Percentiles rank a stretch among this genome's conserved stretches.
Evolutionary conservation across 2,797 vertebrate genomes (phyloP).

Genomic region (Siniperca scherzeri): DNA sequence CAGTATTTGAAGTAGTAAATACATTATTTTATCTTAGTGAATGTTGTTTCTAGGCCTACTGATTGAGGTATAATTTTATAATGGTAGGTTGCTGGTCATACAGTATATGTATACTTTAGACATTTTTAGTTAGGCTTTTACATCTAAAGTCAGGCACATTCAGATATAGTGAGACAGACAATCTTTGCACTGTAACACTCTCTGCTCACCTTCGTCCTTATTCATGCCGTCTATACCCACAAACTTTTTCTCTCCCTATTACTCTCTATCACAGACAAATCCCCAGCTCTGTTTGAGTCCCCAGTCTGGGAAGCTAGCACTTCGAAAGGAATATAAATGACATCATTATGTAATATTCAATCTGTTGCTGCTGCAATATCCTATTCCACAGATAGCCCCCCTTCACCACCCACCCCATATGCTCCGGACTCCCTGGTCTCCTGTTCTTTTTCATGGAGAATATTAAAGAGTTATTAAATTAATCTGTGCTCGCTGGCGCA

Average conservation of each 20-base stretch:
- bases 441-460: slow-evolving; percentile 84
- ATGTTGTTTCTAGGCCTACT: neutral
- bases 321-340: slow-evolving; percentile 86
- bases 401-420: slow-evolving; percentile 73
- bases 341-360: slow-evolving; percentile 88
- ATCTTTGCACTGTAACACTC: slow-evolving; percentile 28
- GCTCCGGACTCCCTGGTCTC: slow-evolving; percentile 75
- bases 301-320: slow-evolving; percentile 71
- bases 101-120: neutral
- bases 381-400: slow-evolving; percentile 80
- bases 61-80: neutral
- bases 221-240: slow-evolving; percentile 35
- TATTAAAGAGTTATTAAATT: slow-evolving; percentile 92
- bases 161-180: slow-evolving; percentile 7
- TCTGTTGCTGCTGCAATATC: slow-evolving; percentile 85
- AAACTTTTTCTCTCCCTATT: slow-evolving; percentile 54
- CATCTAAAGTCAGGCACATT: slow-evolving; percentile 4
- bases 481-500: slow-evolving; percentile 88
- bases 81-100: neutral
- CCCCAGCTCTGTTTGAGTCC: slow-evolving; percentile 70
- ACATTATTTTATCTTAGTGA: neutral
- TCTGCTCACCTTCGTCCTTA: slow-evolving; percentile 31
- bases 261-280: slow-evolving; percentile 74
- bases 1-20: neutral
- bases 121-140: neutral